Evolutionary conservation across 2,113 vertebrate genomes (phyloP), one percentile per base, ranked within the genome.

Genomic region (Meles meles): DNA sequence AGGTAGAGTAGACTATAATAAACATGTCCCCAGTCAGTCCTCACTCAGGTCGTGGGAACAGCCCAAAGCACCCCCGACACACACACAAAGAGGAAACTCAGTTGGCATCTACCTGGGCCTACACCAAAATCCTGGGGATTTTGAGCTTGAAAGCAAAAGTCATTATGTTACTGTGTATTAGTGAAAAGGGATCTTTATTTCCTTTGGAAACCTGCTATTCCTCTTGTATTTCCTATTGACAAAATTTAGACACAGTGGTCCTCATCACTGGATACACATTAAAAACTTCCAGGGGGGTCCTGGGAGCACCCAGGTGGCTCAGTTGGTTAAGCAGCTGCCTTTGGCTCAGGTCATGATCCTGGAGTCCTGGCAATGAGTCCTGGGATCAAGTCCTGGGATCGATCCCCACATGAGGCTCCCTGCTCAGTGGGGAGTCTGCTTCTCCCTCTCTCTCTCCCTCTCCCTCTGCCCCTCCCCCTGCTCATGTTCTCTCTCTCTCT

Each of bases 121-220:
- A 10, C 87, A 74, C 79, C 92, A 89, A 92, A 82, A 82, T 27
- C 49, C 94, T n/a, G 34, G 52, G 65, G 80, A 90, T 92, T 93
- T 85, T 47, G 87, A 90, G 55, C 93, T 72, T 93, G 93, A 96
- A 97, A 97, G 95, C 93, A 77, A 44, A 95, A 94, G 88, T 93
- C 94, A 88, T 97, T 97, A 77, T 63, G 80, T 94, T 76, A 82
- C 90, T 92, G n/a, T 47, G 44, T 76, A 93, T 92, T 81, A 93
- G 76, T 90, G 90, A 31, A 95, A 94, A 87, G 21, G 74, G 44
- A 84, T 59, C 44, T 61, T 92, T 83, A 76, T 94, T 85, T 74
- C 63, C 39, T 92, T 77, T 79, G 42, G 95, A 88, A 94, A 71
- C 77, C 92, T 71, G 84, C 57, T 71, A 34, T 67, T 96, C 21